phyloP scores from a whole-genome alignment of 2,888 invertebrate genomes.

The Bellardia bayeri region DNA sequence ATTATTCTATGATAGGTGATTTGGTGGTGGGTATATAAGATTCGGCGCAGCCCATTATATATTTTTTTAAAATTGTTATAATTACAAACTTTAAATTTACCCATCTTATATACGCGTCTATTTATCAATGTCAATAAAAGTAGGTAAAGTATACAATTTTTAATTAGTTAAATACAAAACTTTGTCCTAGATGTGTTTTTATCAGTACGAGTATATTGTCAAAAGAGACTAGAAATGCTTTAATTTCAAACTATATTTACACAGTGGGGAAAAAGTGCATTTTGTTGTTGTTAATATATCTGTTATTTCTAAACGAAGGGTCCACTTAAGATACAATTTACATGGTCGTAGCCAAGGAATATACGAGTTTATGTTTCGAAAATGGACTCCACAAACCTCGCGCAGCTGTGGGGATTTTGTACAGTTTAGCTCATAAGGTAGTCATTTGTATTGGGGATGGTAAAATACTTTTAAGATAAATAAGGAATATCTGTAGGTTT shows the following conservation, averaged over 20 bases:
- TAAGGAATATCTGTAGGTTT: too few species aligned
- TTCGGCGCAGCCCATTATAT: not conserved
- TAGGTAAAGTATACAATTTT: not conserved
- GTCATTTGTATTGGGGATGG: too few species aligned
- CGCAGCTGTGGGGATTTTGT: too few species aligned
- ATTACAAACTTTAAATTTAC: not conserved
- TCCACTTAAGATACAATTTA: too few species aligned
- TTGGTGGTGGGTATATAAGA: too few species aligned
- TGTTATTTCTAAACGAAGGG: too few species aligned
- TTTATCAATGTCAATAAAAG: not conserved
- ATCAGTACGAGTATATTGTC: not conserved
- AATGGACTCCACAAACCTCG: too few species aligned
- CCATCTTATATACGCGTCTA: not conserved
- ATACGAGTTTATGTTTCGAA: too few species aligned
- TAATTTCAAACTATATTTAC: conserved; percentile 4
- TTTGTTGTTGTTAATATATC: not conserved
- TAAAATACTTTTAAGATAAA: too few species aligned
- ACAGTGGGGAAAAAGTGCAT: not conserved
- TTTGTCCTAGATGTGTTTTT: conserved; percentile 1
- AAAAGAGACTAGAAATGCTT: not conserved
- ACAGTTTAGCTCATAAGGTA: too few species aligned
- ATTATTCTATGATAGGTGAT: too few species aligned
- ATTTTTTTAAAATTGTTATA: not conserved
- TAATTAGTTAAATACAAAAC: not conserved
- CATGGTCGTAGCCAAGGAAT: too few species aligned